phyloP scores from a whole-genome alignment of 1,140 invertebrate species.

The Scaptomyza pallida region DNA sequence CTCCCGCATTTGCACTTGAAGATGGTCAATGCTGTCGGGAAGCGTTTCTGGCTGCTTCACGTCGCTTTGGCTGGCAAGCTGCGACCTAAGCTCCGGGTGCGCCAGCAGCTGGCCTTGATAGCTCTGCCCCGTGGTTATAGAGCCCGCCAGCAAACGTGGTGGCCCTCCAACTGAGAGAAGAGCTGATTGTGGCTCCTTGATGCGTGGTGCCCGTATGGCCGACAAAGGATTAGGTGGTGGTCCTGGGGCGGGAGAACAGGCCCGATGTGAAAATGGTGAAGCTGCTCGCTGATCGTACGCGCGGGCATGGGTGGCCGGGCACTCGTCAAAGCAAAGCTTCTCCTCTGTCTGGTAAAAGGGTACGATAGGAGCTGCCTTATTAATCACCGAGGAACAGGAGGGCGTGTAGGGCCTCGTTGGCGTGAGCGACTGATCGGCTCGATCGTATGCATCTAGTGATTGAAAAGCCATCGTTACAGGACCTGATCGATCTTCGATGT shows the following conservation, averaged over 20 bases:
- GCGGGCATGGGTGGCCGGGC: conserved; percentile 85
- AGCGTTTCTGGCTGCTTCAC: conserved; percentile 66
- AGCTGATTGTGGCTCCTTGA: conserved; percentile 84
- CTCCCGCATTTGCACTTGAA: conserved; percentile 67
- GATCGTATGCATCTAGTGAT: conserved; percentile 86
- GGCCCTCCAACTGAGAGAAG: conserved; percentile 39
- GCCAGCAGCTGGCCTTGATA: conserved; percentile 76
- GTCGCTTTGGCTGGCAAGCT: conserved; percentile 65
- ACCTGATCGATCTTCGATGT: conserved; percentile 71
- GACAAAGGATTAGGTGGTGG: conserved; percentile 86
- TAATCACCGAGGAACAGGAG: conserved; percentile 85
- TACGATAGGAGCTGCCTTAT: conserved; percentile 87
- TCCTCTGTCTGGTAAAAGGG: conserved; percentile 87
- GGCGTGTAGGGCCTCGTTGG: conserved; percentile 86
- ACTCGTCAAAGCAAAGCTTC: conserved; percentile 87
- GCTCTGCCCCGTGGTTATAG: conserved; percentile 78
- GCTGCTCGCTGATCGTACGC: conserved; percentile 85
- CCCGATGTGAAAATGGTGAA: conserved; percentile 86
- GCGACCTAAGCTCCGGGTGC: conserved; percentile 64
- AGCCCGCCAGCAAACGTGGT: conserved; percentile 66
- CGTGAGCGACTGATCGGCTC: conserved; percentile 82
- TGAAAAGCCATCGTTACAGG: conserved; percentile 85
- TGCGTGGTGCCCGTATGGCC: conserved; percentile 85
- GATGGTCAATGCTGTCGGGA: conserved; percentile 58
- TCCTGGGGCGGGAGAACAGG: conserved; percentile 86